These are phyloP conservation scores for Gymnocheta viridis DNA, from an alignment of 2,888 invertebrate species.

Conservation along the genomic window DNA sequence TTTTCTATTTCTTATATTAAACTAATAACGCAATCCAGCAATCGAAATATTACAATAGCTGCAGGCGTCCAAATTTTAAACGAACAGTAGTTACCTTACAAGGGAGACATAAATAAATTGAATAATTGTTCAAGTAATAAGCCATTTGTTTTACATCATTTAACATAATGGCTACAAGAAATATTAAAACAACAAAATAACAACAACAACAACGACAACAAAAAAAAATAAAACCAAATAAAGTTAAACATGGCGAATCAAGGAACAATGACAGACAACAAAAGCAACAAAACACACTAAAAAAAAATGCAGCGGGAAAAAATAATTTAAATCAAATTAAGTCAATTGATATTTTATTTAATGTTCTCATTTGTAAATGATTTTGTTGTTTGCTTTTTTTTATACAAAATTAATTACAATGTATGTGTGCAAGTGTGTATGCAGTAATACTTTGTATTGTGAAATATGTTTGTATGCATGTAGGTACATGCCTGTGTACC, in stretches of 20 bases:
- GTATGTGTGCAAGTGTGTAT: not conserved
- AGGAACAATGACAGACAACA: not conserved
- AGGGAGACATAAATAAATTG: not conserved
- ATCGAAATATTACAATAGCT: too few species aligned
- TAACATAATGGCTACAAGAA: slow-evolving; percentile 43
- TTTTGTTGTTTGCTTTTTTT: not conserved
- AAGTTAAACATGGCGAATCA: slow-evolving; percentile 22
- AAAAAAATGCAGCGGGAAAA: slow-evolving; percentile 8
- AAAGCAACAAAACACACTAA: not conserved
- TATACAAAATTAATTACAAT: slow-evolving; percentile 3
- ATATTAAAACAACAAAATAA: too few species aligned
- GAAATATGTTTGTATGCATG: not conserved
- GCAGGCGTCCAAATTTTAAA: too few species aligned
- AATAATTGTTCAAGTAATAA: slow-evolving; percentile 1
- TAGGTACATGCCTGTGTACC: not conserved
- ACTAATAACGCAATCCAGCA: too few species aligned
- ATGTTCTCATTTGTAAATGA: slow-evolving; percentile 62
- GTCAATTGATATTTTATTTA: slow-evolving; percentile 69
- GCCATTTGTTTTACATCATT: slow-evolving; percentile 59
- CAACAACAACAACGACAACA: slow-evolving; percentile 6
- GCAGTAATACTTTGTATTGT: too few species aligned
- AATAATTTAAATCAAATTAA: slow-evolving; percentile 43
- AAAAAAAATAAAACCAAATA: not conserved
- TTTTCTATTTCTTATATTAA: too few species aligned
- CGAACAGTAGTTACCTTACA: not conserved